Evolutionary conservation across 1,140 invertebrate species (phyloP).

Genomic region (Drosophila equinoxialis): DNA sequence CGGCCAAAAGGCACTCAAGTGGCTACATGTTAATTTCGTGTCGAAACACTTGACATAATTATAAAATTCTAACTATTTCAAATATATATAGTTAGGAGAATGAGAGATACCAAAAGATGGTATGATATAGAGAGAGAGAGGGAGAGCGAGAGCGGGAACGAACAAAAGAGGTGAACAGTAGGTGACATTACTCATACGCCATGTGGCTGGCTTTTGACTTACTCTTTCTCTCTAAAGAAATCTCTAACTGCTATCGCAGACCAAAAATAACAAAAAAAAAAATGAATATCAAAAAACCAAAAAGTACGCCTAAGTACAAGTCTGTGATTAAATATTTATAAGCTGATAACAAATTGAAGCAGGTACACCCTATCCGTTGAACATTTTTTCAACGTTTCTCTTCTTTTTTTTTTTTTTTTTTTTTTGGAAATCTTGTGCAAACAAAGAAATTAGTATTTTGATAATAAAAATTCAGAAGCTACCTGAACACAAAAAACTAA

Average conservation of each 20-base stretch:
- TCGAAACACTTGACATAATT: conserved; percentile 79
- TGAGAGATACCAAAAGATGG: conserved; percentile 21
- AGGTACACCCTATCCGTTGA: conserved; percentile 33
- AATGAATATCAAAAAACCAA: conserved; percentile 32
- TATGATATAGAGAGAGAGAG: conserved; percentile 8
- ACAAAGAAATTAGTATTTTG: conserved; percentile 81
- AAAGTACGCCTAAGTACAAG: conserved; percentile 68
- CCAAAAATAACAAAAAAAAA: conserved; percentile 28
- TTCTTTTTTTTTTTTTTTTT: conserved; percentile 25
- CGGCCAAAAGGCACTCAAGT: conserved; percentile 37
- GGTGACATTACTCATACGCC: conserved; percentile 65
- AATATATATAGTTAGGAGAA: not conserved
- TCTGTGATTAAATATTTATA: conserved; percentile 82
- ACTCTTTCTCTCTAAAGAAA: not conserved
- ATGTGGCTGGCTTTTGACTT: conserved; percentile 8
- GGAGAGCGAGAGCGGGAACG: not conserved
- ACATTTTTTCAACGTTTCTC: conserved; percentile 10
- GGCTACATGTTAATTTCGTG: conserved; percentile 74
- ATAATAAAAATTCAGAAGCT: conserved; percentile 81
- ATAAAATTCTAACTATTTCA: conserved; percentile 28
- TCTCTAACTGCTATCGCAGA: conserved; percentile 43
- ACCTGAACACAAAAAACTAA: conserved; percentile 59
- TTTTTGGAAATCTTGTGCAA: conserved; percentile 74
- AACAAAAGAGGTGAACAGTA: not conserved
- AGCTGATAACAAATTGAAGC: conserved; percentile 75